Percentiles rank a stretch among this genome's conserved stretches.
Conservation (phyloP, 2,888 invertebrate species). For the Drosophila glabriapex region DNA sequence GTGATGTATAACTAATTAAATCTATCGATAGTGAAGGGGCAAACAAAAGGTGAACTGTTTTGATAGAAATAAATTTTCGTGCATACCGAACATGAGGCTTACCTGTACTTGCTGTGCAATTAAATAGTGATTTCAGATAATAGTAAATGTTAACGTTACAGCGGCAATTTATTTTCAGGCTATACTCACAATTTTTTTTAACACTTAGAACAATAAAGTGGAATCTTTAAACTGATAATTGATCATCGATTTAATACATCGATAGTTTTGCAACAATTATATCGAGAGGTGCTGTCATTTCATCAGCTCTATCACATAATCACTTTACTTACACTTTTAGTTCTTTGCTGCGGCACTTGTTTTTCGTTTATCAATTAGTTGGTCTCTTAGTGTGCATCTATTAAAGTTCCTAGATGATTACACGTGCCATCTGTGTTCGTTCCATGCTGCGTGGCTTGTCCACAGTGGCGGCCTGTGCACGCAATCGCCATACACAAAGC, state of each 20-base stretch:
- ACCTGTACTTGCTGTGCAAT: not conserved
- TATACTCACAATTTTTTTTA: not conserved
- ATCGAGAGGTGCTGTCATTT: constrained; percentile 58
- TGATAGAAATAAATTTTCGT: not conserved
- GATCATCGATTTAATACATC: constrained; percentile 27
- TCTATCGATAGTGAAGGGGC: constrained; percentile 16
- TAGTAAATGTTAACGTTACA: not conserved
- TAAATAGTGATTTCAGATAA: not conserved
- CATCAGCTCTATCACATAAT: constrained; percentile 74
- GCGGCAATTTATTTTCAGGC: not conserved
- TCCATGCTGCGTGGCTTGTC: constrained; percentile 59
- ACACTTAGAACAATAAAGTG: not conserved
- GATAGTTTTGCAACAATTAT: constrained; percentile 19
- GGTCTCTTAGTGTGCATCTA: constrained; percentile 5
- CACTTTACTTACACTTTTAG: constrained; percentile 52
- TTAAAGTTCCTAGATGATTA: constrained; percentile 46
- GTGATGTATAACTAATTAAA: constrained; percentile 19
- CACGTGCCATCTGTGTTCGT: constrained; percentile 65
- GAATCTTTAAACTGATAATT: not conserved
- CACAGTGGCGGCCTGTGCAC: constrained; percentile 43
- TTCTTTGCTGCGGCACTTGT: constrained; percentile 33
- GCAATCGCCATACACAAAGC: constrained; percentile 40
- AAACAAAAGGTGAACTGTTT: not conserved
- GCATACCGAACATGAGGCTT: no score
- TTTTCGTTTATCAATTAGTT: constrained; percentile 46